Evolutionary conservation across 2,888 invertebrate species (phyloP), one percentile per base, ranked within the genome.

Genomic region (Periphyllus acericola): DNA sequence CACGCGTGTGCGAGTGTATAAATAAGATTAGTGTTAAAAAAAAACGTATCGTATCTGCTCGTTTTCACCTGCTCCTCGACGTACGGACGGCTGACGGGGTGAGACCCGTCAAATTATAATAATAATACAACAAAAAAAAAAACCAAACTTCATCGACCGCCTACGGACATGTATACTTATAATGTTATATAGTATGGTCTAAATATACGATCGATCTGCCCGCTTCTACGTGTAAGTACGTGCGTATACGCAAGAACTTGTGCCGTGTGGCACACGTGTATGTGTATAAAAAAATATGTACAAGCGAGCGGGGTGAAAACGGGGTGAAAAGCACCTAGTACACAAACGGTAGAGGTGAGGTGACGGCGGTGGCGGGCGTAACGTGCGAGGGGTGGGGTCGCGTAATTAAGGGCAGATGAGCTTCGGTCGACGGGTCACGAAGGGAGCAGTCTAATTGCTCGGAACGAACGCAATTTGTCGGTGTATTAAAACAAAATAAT

Each of bases 361-460:
- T 32, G 60, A 25, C 25, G 75, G 46, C 46, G 46, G 1, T 11
- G 46, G 40, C 9, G 8, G 9, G 40, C 9, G 8, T 9, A 8
- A 40, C 3, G 40, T 40, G 40, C 14, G 1, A 14, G 46, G 46
- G 46, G 76, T 19, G 36, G 52, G 71, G 40, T 29, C 29, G 71
- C 36, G 55, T 79, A 87, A 87, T 87, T 87, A 86, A 79, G 66
- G 86, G 86, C 55, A 87, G 87, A 87, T 74, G 87, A 87, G 87
- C 87, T 87, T 81, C 60, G 80, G 83, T 78, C 66, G 84, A 46
- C 46, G 46, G 86, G 80, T 81, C 87, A 87, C 87, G 87, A 87
- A 87, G 87, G 87, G 87, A 87, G 87, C 81, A 60, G 87, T 87
- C 72, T 87, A 87, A 87, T 87, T 87, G 87, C 87, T 87, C 87